These are phyloP conservation scores for Halichoeres trimaculatus DNA, from an alignment of 2,113 vertebrate genomes.

Conservation along the genomic window DNA sequence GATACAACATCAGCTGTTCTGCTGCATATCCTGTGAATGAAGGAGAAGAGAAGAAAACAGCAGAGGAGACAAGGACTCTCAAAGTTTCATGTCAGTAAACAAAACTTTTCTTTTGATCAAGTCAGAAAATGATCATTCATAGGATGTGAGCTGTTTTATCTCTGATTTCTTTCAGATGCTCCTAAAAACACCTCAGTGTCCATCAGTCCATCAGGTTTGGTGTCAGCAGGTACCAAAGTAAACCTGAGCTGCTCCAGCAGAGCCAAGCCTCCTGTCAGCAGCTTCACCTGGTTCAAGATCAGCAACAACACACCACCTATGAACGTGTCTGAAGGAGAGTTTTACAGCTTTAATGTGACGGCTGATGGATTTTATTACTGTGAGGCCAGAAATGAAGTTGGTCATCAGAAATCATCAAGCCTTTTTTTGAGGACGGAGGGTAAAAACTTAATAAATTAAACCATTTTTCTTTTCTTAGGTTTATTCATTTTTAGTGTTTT, in stretches of 20 bases:
- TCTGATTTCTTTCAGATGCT: conserved; percentile 32
- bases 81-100: conserved; percentile 40
- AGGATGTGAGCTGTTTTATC: background rate
- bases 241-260: conserved; percentile 61
- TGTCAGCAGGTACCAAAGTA: conserved; percentile 22
- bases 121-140: conserved; percentile 37
- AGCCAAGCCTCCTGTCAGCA: conserved; percentile 54
- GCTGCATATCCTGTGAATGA: conserved; percentile 28
- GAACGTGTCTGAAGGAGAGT: conserved; percentile 18
- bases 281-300: conserved; percentile 61
- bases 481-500: too few relatives aligned
- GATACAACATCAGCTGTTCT: conserved; percentile 41
- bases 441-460: too few relatives aligned
- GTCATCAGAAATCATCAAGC: conserved; percentile 2
- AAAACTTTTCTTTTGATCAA: conserved; percentile 50
- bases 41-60: background rate
- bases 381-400: background rate
- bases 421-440: background rate
- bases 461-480: too few relatives aligned
- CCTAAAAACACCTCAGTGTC: conserved; percentile 41
- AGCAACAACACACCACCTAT: background rate
- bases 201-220: background rate
- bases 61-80: conserved; percentile 19
- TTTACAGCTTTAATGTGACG: background rate
- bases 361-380: background rate